Evolutionary conservation across 1,140 invertebrate genomes (phyloP), one percentile per base, ranked within the genome.

Genomic region (Lithobius niger): DNA sequence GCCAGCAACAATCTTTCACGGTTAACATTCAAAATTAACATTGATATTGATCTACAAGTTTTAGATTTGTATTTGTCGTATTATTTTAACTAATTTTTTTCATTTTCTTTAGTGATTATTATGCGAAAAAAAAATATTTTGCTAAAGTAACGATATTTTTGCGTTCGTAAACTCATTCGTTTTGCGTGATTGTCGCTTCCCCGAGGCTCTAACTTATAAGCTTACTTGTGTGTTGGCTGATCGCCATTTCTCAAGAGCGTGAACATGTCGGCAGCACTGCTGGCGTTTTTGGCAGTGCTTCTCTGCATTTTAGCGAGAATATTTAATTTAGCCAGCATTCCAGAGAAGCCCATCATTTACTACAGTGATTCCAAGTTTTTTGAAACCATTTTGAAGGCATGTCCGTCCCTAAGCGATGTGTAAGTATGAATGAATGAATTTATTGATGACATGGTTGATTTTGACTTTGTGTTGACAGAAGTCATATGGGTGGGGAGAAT

Each of bases 251-350:
- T n/a, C n/a, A n/a, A n/a, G n/a, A n/a, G n/a, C n/a, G n/a, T n/a
- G n/a, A 60, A 48, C 10, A 86, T 85, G 83, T 86, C 82, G 59
- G 82, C 83, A 51, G 82, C 83, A 54, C 68, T 84, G 48, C 69
- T 88, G 57, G 82, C 83, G 42, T 75, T 82, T 6, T 69, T 86
- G 58, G 84, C 83, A 49, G 82, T 87, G 26, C 81, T 87, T 59
- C 69, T 88, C 50, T 85, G 83, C 68, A 77, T 86, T 58, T 73
- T 90, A 52, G 85, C 88, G 66, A 76, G 85, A 66, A 81, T 89
- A 64, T 71, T 90, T 40, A 88, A 89, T 69, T 81, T 89, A 45
- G 83, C 84, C 66, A 86, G 82, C 62, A 77, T 82, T 63, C 77
- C 86, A 0, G 75, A 82, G 55, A 81, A 80, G 67, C 86, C 86